phyloP scores from a whole-genome alignment of 2,113 vertebrate genomes.

The Tragelaphus imberbis region DNA sequence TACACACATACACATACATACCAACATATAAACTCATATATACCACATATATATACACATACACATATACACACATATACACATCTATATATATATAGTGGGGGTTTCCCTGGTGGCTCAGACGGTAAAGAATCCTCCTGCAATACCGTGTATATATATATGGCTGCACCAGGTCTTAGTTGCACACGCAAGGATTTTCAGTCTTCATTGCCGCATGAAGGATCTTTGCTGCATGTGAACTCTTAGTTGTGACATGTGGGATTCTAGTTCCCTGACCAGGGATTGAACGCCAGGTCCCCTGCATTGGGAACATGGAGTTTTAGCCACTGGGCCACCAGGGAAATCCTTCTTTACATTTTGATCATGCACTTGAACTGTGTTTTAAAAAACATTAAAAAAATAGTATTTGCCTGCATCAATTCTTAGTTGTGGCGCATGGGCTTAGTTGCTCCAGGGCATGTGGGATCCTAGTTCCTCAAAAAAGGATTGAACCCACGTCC shows the following conservation, averaged over 20 bases:
- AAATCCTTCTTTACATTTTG: neutral
- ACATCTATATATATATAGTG: neutral
- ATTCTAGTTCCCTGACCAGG: neutral
- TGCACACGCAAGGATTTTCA: neutral
- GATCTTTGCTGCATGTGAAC: neutral
- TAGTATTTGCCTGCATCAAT: neutral
- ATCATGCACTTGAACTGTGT: neutral
- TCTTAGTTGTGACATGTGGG: neutral
- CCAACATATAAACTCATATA: neutral
- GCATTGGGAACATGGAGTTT: neutral
- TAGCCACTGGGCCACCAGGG: neutral
- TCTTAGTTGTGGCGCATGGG: neutral
- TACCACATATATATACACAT: neutral
- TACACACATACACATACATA: neutral
- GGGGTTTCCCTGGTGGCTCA: neutral
- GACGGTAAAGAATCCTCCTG: neutral
- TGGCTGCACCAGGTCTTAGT: neutral
- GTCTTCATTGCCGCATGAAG: neutral
- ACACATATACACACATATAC: neutral
- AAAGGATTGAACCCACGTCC: neutral
- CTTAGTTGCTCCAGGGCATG: neutral
- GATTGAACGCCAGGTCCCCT: neutral
- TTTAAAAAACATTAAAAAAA: neutral
- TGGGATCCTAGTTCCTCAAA: neutral
- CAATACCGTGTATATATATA: neutral